These are phyloP conservation scores for Notechis scutatus DNA, from an alignment of 2,113 vertebrate species.

Conservation along the genomic window DNA sequence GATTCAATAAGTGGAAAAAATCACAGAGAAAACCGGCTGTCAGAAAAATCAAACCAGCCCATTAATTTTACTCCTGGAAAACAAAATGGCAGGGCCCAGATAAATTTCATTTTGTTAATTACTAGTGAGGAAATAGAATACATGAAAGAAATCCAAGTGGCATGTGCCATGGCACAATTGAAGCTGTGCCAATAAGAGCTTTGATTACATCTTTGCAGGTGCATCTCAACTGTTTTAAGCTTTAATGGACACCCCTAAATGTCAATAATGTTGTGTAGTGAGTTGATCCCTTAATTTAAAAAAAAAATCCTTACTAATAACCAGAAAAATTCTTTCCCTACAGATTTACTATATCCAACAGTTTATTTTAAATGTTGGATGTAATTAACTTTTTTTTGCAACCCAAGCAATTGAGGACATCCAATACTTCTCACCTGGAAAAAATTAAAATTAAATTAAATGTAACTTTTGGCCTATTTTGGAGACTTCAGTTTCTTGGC, in stretches of 20 bases:
- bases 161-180: background rate
- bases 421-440: background rate
- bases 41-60: constrained; percentile 2
- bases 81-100: background rate
- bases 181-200: background rate
- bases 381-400: background rate
- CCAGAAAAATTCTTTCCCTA: background rate
- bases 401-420: background rate
- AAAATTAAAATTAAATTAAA: background rate
- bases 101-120: constrained; percentile 30
- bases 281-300: background rate
- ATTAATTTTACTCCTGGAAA: background rate
- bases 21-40: background rate
- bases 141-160: background rate
- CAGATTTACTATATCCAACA: background rate
- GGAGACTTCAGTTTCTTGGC: background rate
- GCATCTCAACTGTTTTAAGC: background rate
- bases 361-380: background rate
- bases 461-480: background rate
- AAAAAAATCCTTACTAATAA: background rate
- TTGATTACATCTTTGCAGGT: background rate
- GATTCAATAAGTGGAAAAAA: background rate
- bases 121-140: background rate
- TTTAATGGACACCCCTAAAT: background rate
- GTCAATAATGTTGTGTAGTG: too few species aligned